Evolutionary conservation across 2,888 invertebrate species (phyloP).

Genomic region (Acleris holmiana): DNA sequence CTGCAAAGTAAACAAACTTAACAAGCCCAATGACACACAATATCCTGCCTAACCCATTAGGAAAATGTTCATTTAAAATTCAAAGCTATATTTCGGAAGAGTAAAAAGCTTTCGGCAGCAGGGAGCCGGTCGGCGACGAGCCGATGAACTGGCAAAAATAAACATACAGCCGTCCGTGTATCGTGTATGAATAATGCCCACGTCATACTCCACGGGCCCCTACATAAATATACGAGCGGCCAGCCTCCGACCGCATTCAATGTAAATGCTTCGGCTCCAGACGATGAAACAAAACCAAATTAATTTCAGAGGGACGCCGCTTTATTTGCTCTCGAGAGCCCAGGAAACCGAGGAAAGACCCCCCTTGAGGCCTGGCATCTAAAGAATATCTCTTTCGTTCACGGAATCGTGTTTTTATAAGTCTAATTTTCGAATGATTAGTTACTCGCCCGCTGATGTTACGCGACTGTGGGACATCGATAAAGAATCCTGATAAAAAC

Average conservation of each 20-base stretch:
- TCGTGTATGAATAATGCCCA: conserved; percentile 80
- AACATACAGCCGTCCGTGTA: conserved; percentile 73
- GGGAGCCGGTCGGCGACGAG: conserved; percentile 55
- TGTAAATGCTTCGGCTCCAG: conserved; percentile 80
- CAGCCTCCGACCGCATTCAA: conserved; percentile 82
- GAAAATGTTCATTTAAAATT: conserved; percentile 23
- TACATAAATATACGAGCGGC: conserved; percentile 81
- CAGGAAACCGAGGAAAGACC: conserved; percentile 71
- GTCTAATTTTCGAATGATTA: conserved; percentile 71
- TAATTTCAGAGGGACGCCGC: conserved; percentile 80
- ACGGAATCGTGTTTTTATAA: conserved; percentile 61
- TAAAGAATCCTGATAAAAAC: conserved; percentile 64
- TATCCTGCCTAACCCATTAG: conserved; percentile 6
- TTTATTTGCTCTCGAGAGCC: conserved; percentile 71
- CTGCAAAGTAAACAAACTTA: background rate
- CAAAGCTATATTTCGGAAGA: conserved; percentile 32
- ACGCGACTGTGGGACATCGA: conserved; percentile 60
- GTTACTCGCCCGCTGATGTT: conserved; percentile 58
- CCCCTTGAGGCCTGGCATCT: conserved; percentile 74
- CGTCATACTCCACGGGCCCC: conserved; percentile 78
- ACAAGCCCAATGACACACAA: conserved; percentile 1
- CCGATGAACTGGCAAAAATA: conserved; percentile 79
- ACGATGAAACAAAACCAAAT: conserved; percentile 83
- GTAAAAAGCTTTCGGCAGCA: conserved; percentile 39
- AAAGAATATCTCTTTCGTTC: conserved; percentile 68